Evolutionary conservation across 2,888 invertebrate species (phyloP).

Genomic region (Hanleya hanleyi): DNA sequence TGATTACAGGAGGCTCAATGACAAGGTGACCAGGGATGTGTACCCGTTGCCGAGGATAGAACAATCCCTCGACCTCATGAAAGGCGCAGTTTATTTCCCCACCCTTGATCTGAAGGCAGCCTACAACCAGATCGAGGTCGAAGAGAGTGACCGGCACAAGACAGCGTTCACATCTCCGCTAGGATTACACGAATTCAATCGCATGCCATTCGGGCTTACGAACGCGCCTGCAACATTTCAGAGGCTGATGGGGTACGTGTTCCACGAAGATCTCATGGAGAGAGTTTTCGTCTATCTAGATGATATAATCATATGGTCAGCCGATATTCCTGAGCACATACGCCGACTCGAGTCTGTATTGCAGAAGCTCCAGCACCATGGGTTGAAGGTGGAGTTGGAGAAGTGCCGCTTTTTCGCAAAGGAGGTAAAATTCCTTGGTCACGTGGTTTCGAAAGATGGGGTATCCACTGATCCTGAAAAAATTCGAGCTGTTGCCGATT

Average conservation of each 20-base stretch:
- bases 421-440: neutral
- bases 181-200: conserved; percentile 32
- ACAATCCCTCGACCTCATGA: conserved; percentile 24
- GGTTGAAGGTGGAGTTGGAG: neutral
- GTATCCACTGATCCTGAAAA: neutral
- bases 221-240: conserved; percentile 35
- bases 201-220: conserved; percentile 31
- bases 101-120: too few relatives aligned
- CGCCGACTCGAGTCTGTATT: neutral
- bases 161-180: too few relatives aligned
- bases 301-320: neutral
- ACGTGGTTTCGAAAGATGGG: neutral
- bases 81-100: conserved; percentile 20
- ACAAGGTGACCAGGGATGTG: conserved; percentile 4
- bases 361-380: neutral
- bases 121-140: too few relatives aligned
- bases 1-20: neutral
- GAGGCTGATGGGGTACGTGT: conserved; percentile 14
- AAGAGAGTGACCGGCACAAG: too few relatives aligned
- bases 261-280: neutral
- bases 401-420: neutral
- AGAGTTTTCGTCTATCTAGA: neutral
- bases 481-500: neutral
- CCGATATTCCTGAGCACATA: neutral
- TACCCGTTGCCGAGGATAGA: conserved; percentile 6